A percentile compares a stretch with the other conserved stretches of the same genome.
Conservation (phyloP, 1,140 invertebrate species). For the Maniola jurtina region DNA sequence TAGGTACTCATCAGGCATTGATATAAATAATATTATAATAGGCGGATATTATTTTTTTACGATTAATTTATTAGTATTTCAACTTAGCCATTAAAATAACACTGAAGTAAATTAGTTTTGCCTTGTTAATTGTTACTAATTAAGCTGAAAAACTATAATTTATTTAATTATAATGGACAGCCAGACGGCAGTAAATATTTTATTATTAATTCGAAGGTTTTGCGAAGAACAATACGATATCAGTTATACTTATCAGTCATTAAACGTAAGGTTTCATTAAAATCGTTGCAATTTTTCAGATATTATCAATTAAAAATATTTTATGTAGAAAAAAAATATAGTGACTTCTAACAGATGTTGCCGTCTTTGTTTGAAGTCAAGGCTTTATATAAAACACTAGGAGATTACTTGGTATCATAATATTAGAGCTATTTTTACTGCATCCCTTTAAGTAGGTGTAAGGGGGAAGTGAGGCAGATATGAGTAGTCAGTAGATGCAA, state of each 20-base stretch:
- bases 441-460: too few relatives aligned
- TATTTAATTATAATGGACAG: not conserved
- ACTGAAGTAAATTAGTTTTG: not conserved
- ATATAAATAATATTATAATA: too few relatives aligned
- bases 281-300: not conserved
- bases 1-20: too few relatives aligned
- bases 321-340: not conserved
- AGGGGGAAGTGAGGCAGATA: too few relatives aligned
- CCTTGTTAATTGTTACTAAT: not conserved
- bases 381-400: too few relatives aligned
- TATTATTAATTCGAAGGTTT: not conserved
- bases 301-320: not conserved
- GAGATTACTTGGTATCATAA: too few relatives aligned
- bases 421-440: too few relatives aligned
- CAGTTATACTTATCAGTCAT: slow-evolving; percentile 2
- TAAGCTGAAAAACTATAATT: slow-evolving; percentile 1
- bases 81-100: not conserved
- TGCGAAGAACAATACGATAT: not conserved
- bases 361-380: too few relatives aligned
- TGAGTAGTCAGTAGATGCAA: too few relatives aligned
- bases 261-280: not conserved
- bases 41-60: not conserved
- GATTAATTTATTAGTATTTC: not conserved
- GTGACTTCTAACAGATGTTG: not conserved
- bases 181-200: not conserved